These are phyloP conservation scores for Pararge aegeria DNA, from an alignment of 1,140 invertebrate genomes.

Conservation along the genomic window DNA sequence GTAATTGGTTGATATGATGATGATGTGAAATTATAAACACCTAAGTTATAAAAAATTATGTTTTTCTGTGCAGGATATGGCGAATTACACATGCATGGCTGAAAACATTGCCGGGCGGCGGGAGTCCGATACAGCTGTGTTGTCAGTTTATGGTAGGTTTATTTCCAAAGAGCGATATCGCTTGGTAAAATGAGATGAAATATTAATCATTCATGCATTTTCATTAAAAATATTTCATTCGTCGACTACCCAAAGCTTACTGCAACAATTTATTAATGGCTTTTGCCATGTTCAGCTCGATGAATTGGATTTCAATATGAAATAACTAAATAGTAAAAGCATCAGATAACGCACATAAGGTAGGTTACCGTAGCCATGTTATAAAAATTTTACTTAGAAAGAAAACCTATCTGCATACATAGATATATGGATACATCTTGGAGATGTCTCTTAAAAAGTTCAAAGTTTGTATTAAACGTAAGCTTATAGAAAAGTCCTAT, in stretches of 20 bases:
- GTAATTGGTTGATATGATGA: too few relatives aligned
- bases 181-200: not conserved
- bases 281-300: not conserved
- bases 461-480: too few relatives aligned
- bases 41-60: not conserved
- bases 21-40: too few relatives aligned
- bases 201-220: conserved; percentile 8
- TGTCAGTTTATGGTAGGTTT: conserved; percentile 95
- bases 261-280: not conserved
- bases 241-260: not conserved
- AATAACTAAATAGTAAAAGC: too few relatives aligned
- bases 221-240: conserved; percentile 10
- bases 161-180: not conserved
- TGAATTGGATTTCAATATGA: not conserved
- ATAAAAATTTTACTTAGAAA: too few relatives aligned
- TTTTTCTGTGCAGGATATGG: conserved; percentile 83
- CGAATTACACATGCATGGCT: conserved; percentile 97
- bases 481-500: too few relatives aligned
- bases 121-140: conserved; percentile 90
- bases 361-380: too few relatives aligned
- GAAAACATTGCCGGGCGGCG: conserved; percentile 95
- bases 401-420: too few relatives aligned
- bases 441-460: too few relatives aligned
- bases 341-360: too few relatives aligned
- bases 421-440: too few relatives aligned